These are phyloP conservation scores for Hoplodrina blanda DNA, from an alignment of 2,888 invertebrate genomes.

Conservation along the genomic window DNA sequence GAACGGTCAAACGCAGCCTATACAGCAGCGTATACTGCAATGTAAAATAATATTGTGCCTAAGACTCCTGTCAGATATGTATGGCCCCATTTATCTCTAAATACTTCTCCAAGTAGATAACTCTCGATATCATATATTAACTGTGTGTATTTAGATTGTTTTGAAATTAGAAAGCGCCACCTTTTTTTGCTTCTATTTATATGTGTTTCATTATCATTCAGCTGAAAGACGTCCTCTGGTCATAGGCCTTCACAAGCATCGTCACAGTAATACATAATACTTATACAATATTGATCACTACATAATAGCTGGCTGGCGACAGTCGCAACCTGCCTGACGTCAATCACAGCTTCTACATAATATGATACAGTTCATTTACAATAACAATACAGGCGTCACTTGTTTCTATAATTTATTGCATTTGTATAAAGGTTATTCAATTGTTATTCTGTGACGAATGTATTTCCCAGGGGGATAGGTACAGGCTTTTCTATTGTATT, in stretches of 20 bases:
- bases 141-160: not conserved
- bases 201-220: no score
- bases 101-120: not conserved
- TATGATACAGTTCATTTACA: slow-evolving; percentile 8
- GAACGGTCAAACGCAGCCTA: slow-evolving; percentile 13
- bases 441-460: not conserved
- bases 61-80: slow-evolving; percentile 13
- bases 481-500: no score
- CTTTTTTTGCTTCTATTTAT: no score
- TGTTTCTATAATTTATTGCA: slow-evolving; percentile 5
- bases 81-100: slow-evolving; percentile 29
- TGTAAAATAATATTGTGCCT: not conserved
- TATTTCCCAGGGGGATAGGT: no score
- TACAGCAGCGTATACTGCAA: not conserved
- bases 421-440: not conserved
- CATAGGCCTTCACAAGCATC: no score
- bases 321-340: not conserved
- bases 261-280: no score
- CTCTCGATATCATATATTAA: not conserved
- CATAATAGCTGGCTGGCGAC: not conserved
- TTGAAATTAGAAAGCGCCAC: not conserved
- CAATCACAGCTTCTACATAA: slow-evolving; percentile 9
- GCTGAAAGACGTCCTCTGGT: no score
- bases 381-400: slow-evolving; percentile 11
- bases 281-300: slow-evolving; percentile 3